Evolutionary conservation across 2,113 vertebrate species (phyloP).

Genomic region (Thalassarche chlororhynchos): DNA sequence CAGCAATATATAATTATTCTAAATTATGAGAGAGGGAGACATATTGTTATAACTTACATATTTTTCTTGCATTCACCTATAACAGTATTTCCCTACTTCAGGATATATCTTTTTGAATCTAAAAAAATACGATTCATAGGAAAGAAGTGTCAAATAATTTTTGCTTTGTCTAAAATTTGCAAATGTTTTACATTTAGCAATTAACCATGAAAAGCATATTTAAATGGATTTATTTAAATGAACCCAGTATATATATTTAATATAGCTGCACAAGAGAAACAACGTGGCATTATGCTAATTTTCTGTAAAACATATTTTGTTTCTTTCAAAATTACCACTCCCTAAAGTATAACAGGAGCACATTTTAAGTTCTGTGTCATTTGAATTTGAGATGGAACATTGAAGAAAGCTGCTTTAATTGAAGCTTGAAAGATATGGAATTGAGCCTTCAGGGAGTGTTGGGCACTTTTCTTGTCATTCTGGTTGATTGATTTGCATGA

Average conservation of each 20-base stretch:
- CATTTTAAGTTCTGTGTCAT: conserved; percentile 27
- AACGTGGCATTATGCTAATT: background rate
- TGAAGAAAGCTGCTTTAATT: conserved; percentile 37
- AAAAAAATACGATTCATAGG: background rate
- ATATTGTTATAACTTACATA: background rate
- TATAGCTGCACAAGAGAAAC: background rate
- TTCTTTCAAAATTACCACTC: conserved; percentile 35
- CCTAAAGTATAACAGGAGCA: conserved; percentile 17
- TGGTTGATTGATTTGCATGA: conserved; percentile 61
- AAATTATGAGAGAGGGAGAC: background rate
- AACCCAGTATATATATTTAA: background rate
- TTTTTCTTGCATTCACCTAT: background rate
- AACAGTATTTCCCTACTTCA: conserved; percentile 43
- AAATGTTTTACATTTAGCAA: conserved; percentile 23
- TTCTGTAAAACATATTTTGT: background rate
- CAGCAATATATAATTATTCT: background rate
- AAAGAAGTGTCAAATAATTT: conserved; percentile 46
- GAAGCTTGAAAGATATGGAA: conserved; percentile 35
- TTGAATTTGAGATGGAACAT: conserved; percentile 34
- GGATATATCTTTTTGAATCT: conserved; percentile 29
- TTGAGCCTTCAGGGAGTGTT: conserved; percentile 41
- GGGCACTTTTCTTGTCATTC: conserved; percentile 61
- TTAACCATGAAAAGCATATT: conserved; percentile 39
- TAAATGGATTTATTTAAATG: background rate
- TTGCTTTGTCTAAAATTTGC: conserved; percentile 39